Percentiles rank a stretch among this genome's conserved stretches.
Evolutionary conservation across 2,113 vertebrate species (phyloP).

Genomic region (Psilopogon haemacephalus): DNA sequence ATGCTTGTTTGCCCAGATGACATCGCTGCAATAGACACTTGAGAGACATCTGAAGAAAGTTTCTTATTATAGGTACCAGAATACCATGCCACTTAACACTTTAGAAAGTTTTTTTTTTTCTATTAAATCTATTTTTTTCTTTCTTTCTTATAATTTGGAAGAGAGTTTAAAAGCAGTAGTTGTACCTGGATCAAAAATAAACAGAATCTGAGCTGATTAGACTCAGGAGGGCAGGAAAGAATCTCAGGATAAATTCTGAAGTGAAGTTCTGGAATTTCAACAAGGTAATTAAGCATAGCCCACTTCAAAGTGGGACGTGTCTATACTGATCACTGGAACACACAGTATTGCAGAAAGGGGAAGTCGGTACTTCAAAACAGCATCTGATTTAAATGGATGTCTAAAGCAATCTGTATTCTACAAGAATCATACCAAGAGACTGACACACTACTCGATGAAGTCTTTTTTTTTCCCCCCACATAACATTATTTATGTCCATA

Average conservation of each 20-base stretch:
- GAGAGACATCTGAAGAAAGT: not conserved
- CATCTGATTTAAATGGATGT: slow-evolving; percentile 11
- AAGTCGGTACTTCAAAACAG: slow-evolving; percentile 12
- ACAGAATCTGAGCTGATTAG: slow-evolving; percentile 43
- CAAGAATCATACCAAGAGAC: slow-evolving; percentile 5
- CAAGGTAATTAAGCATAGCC: slow-evolving; percentile 39
- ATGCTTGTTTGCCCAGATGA: not conserved
- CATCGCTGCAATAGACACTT: not conserved
- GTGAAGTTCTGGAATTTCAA: slow-evolving; percentile 56
- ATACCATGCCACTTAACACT: not conserved
- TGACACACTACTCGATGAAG: not conserved
- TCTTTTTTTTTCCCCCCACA: not conserved
- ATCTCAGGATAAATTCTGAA: slow-evolving; percentile 57
- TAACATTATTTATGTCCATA: slow-evolving; percentile 2
- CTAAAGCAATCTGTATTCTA: not conserved
- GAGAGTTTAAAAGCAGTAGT: slow-evolving; percentile 47
- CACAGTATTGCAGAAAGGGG: not conserved
- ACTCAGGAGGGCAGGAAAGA: slow-evolving; percentile 50
- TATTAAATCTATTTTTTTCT: not conserved
- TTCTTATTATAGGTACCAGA: not conserved
- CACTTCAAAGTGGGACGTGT: slow-evolving; percentile 49
- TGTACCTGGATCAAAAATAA: slow-evolving; percentile 39
- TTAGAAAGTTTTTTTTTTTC: not conserved
- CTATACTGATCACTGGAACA: slow-evolving; percentile 31
- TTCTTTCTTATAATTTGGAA: not conserved